Evolutionary conservation across 2,113 vertebrate genomes (phyloP), one percentile per base, ranked within the genome.

Genomic region (Boulengeromyrus knoepffleri): DNA sequence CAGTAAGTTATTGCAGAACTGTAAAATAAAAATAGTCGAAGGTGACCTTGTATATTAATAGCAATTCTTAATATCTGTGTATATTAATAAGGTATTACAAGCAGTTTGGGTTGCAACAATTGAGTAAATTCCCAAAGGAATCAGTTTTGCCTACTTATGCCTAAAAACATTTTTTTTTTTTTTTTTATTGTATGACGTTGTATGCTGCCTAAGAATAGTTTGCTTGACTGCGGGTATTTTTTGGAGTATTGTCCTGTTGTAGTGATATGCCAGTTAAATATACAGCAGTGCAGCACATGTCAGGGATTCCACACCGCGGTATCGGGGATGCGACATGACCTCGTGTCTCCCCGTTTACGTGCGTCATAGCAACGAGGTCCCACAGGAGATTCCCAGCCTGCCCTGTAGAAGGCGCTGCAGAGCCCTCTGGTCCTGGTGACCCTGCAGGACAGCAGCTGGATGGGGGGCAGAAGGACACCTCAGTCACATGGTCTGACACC

Each of bases 381-480:
- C 99, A 10, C 98, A 98, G 85, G 98, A 99, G 93, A 99, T 99
- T 99, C 98, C 0, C 98, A 99, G 91, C 98, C 97, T 39, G 99
- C 98, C 0, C 98, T 98, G 0, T 98, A 99, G 92, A 99, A 99
- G 91, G 98, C 97, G 42, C 98, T 98, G 93, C 98, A 99, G 95
- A 99, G 98, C 94, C 98, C 98, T 0, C 99, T 98, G 0, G 90
- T 99, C 0, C 92, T 99, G 92, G 98, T 98, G 0, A 98, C 98
- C 0, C 94, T 99, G 39, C 98, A 99, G 92, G 97, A 99, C 92
- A 99, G 98, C 98, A 99, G 94, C 96, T 99, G 45, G 98, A 99
- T 89, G 98, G 98, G 85, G 99, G 96, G 98, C 99, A 93, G 93
- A 91, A 89, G 42, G 24, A 45, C 83, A 45, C 45, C 45, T 12